Percentiles rank a stretch among this genome's conserved stretches.
phyloP scores from a whole-genome alignment of 2,113 vertebrate species.

The Bagarius yarrelli region DNA sequence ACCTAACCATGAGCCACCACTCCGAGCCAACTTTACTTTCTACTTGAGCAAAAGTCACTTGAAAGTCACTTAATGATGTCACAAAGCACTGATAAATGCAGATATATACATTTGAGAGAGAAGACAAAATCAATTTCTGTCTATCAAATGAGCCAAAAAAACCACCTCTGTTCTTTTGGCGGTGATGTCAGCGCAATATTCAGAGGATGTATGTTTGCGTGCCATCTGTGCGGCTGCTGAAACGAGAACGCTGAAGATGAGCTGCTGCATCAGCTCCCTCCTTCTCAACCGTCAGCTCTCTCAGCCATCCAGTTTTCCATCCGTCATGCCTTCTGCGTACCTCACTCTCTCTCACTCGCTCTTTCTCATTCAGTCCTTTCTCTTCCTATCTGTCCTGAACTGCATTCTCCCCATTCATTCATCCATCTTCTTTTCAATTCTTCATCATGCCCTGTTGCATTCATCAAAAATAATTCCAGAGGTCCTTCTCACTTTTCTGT shows the following conservation, averaged over 20 bases:
- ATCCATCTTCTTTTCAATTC: slow-evolving; percentile 18
- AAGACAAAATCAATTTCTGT: not conserved
- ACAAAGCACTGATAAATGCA: not conserved
- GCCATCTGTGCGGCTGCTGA: slow-evolving; percentile 30
- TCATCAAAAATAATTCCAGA: slow-evolving; percentile 12
- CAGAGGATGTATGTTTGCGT: slow-evolving; percentile 5
- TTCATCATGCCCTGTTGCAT: slow-evolving; percentile 27
- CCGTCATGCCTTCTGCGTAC: slow-evolving; percentile 2
- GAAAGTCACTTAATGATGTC: slow-evolving; percentile 19
- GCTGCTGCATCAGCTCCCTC: slow-evolving; percentile 13
- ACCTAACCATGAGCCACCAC: too few relatives aligned
- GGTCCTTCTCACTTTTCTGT: slow-evolving; percentile 1
- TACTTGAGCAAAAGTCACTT: slow-evolving; percentile 63
- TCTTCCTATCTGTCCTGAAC: slow-evolving; percentile 45
- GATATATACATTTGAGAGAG: not conserved
- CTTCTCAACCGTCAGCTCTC: slow-evolving; percentile 55
- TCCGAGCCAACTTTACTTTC: slow-evolving; percentile 59
- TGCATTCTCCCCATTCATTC: slow-evolving; percentile 40
- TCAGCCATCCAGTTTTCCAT: slow-evolving; percentile 34
- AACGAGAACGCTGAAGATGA: slow-evolving; percentile 19
- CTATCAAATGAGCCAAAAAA: slow-evolving; percentile 4
- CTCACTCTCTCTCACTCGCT: slow-evolving; percentile 12
- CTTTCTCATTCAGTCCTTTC: slow-evolving; percentile 40
- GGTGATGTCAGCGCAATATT: not conserved
- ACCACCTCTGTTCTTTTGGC: not conserved